A percentile compares a stretch with the other conserved stretches of the same genome.
Conservation (phyloP, 2,113 vertebrate genomes). For the Neolamprologus toae region DNA sequence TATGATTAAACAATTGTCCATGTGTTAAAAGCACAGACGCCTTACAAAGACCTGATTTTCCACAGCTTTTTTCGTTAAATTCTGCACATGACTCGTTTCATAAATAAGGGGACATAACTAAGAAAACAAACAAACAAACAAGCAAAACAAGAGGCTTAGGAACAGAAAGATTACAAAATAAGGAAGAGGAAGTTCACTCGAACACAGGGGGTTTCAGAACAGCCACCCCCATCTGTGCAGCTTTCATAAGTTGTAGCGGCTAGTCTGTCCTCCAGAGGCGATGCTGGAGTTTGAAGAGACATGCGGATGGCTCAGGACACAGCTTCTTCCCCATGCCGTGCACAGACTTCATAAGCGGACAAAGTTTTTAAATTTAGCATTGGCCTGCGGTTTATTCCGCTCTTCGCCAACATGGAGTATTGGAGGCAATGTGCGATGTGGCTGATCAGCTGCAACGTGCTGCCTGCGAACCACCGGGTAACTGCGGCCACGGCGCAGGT, state of each 20-base stretch:
- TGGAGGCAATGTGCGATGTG: constrained; percentile 88
- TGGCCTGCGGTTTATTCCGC: not conserved
- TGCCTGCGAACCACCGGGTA: constrained; percentile 84
- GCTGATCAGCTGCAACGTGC: constrained; percentile 87
- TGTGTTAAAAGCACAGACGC: not conserved
- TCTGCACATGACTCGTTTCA: not conserved
- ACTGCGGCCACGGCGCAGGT: constrained; percentile 86
- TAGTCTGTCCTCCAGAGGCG: not conserved
- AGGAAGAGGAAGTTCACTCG: constrained; percentile 36
- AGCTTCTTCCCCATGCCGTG: not conserved
- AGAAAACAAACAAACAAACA: not conserved
- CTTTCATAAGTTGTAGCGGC: not conserved
- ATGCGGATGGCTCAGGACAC: not conserved
- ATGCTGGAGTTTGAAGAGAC: not conserved
- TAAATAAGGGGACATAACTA: not conserved
- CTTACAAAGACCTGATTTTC: not conserved
- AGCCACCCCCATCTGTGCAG: not conserved
- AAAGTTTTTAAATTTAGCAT: not conserved
- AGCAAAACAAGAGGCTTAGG: not conserved
- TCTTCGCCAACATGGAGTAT: constrained; percentile 73
- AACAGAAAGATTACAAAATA: not conserved
- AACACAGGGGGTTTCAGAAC: not conserved
- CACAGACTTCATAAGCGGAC: not conserved
- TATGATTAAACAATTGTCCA: not conserved
- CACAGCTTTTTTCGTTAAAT: not conserved